Base-by-base conservation (phyloP, 2,113 vertebrate species). In the Alaudala cheleensis region DNA sequence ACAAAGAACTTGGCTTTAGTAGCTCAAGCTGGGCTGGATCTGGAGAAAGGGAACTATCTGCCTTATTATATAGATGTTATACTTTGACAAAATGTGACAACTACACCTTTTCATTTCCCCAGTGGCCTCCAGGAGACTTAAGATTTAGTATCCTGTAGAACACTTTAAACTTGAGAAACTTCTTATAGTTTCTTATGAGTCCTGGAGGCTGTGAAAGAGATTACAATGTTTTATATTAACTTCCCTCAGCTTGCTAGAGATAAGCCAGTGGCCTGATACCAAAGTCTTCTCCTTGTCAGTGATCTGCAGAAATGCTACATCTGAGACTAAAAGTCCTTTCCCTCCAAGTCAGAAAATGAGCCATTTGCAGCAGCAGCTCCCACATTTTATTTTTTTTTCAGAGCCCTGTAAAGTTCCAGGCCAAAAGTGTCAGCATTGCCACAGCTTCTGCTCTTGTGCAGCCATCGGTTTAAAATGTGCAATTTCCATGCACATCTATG, bases 401-500 rank as follows among this genome's bases (percentile, higher is more conserved):
- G 80, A 90, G 9, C 74, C 82, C 80, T 89, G 54, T 86, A 86
- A 96, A 84, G 57, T 96, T 97, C 90, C 90, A 74, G 95, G 58
- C 90, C 70, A 93, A 94, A 96, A 93, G 85, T 92, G 87, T 96
- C 96, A 97, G 76, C 91, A 70, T 86, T 92, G 92, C 93, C 95
- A 40, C 23, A 6, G 96, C 86, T 97, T 95, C 95, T 97, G 97
- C 95, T 98, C 93, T 33, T 94, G 83, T 83, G 90, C 91, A 96
- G 93, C 93, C 95, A 95, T 97, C 88, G 28, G 97, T 96, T 97
- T 95, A 93, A 97, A 98, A 96, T 93, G 92, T 88, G 93, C 95
- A 78, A 96, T 98, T 97, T 97, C 96, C 92, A 97, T 97, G 93
- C 97, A 95, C 95, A 90, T 96, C 96, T 94, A 86, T 93, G 96